Base-by-base conservation (phyloP, 2,888 invertebrate genomes). In the Camptogramma bilineatum region DNA sequence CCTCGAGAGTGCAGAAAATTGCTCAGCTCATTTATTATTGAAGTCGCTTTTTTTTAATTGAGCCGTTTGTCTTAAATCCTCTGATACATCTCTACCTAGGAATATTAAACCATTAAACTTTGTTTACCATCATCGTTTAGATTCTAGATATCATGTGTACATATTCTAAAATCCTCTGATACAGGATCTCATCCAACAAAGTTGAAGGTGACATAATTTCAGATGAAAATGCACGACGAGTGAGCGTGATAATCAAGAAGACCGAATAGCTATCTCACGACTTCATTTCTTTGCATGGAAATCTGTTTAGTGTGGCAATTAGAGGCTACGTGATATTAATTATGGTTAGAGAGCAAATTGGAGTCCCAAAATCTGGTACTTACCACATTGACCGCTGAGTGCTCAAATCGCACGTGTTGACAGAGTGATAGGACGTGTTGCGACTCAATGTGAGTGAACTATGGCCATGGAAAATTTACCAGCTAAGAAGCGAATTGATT, bases 221-320 rank as follows among this genome's bases (percentile, higher is more conserved):
- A 46, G 51, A 18, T 42, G 53, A 52, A 16, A 42, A 46, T 31
- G 4, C 65, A 65, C 61, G 65, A 28, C 1, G 17, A 4, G 42
- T 13, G 16, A 9, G 60, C 65, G 56, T 65, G 65, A 46, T 61
- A 52, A 13, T 42, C 17, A 8, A 34, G 44, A 34, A 9, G 8
- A 55, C 39, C 44, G 47, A 52, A 55, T 19, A 18, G 18, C 31
- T 1, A 2, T 52, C 56, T 65, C 65, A 65, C 65, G 65, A 57
- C 44, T 53, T 8, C n/a, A 44, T 56, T 48, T 52, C 52, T 48
- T 60, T 56, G 56, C 52, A 52, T 50, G 24, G 21, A 55, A 48
- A 42, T 56, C 31, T n/a, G 52, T 56, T 64, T 64, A 56, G 48
- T 48, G 42, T 2, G 39, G 21, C 61, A 24, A 65, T 65, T 61